A percentile compares a stretch with the other conserved stretches of the same genome.
Evolutionary conservation across 2,797 vertebrate genomes (phyloP).

Genomic region (Acanthis flammea): DNA sequence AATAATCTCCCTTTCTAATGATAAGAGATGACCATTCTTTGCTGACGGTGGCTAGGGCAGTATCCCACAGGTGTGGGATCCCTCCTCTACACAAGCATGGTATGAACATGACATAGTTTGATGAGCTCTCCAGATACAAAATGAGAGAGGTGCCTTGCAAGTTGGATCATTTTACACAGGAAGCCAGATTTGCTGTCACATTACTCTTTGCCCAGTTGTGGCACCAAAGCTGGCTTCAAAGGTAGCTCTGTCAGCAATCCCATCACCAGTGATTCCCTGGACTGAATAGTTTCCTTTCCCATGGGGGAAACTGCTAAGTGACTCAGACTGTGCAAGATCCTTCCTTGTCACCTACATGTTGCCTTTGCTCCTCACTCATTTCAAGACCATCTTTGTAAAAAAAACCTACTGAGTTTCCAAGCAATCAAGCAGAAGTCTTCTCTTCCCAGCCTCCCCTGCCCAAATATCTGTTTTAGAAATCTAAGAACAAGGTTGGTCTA

Average conservation of each 20-base stretch:
- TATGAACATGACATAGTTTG: neutral
- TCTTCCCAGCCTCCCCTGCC: neutral
- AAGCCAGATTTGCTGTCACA: neutral
- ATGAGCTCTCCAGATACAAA: neutral
- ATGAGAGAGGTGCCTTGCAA: neutral
- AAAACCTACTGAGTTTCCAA: neutral
- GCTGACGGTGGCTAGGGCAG: fast-evolving
- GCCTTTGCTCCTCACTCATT: neutral
- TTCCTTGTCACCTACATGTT: neutral
- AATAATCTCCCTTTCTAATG: neutral
- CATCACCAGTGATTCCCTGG: neutral
- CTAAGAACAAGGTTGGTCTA: neutral
- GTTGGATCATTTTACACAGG: neutral
- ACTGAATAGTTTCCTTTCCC: neutral
- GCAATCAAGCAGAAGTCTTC: neutral
- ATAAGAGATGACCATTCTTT: neutral
- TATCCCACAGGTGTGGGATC: neutral
- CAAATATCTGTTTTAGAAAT: neutral
- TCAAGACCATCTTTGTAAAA: neutral
- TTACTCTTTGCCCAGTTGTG: neutral
- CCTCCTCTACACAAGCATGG: fast-evolving
- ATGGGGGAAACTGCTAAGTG: neutral
- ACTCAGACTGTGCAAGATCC: neutral
- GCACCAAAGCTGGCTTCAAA: neutral
- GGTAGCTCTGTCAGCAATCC: neutral